phyloP scores from a whole-genome alignment of 2,113 vertebrate species.

The Nannospalax galili region DNA sequence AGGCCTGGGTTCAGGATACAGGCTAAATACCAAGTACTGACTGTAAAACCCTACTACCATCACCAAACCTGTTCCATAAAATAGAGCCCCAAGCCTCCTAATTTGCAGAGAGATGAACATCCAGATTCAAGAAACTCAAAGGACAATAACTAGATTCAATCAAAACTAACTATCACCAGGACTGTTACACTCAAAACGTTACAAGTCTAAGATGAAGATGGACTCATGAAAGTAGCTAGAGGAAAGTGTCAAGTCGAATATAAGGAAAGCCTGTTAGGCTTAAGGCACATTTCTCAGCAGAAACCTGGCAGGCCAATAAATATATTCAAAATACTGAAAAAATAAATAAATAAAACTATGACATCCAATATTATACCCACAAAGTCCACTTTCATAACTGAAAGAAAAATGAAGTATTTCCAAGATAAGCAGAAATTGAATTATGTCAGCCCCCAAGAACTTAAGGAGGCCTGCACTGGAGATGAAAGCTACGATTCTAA shows the following conservation, averaged over 20 bases:
- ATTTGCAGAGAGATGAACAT: background rate
- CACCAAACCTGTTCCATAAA: background rate
- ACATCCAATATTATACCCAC: background rate
- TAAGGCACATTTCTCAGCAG: background rate
- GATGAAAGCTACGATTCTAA: background rate
- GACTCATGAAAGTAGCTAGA: background rate
- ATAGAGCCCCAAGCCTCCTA: background rate
- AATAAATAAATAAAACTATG: too few species aligned
- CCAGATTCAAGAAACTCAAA: background rate
- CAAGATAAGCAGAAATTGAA: background rate
- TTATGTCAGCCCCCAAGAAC: background rate
- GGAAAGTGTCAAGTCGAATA: background rate
- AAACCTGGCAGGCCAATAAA: background rate
- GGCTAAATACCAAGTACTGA: too few species aligned
- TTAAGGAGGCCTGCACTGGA: background rate
- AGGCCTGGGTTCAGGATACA: too few species aligned
- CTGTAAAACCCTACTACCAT: too few species aligned
- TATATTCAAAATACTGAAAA: background rate
- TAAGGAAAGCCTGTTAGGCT: background rate
- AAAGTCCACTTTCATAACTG: background rate
- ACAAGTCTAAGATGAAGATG: background rate
- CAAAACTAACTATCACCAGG: background rate
- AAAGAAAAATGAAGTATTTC: background rate
- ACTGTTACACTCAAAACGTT: background rate
- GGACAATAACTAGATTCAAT: background rate